Evolutionary conservation across 2,797 vertebrate genomes (phyloP), one percentile per base, ranked within the genome.

Genomic region (Gymnoscopelus microlampas): DNA sequence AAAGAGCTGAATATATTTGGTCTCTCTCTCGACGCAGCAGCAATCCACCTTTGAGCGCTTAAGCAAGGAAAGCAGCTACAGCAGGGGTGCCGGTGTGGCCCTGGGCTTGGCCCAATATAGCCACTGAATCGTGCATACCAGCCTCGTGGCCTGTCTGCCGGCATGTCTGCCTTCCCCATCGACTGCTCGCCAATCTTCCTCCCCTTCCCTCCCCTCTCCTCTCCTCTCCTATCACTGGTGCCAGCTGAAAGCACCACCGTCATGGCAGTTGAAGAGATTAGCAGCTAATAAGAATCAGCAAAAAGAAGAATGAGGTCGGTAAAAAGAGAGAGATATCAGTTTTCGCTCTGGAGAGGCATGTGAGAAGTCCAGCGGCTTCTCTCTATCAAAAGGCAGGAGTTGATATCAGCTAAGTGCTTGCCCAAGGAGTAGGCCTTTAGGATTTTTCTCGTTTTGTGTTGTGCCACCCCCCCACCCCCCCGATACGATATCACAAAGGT

Each of bases 101-200:
- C 60, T 51, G 1, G n/a, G 60, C 70, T 68, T 19, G 19, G 78
- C 84, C 83, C 67, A 49, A 88, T 87, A 79, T 88, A 85, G 81
- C 70, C 58, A n/a, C 60, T 48, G 73, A 80, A 76, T 66, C 49
- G n/a, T 51, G 11, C 68, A 61, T 19, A 13, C 56, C 39, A 19
- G 23, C 53, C 49, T 74, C 65, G 1, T 24, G 60, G 69, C 74
- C 78, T 56, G 66, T 71, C 55, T 58, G 55, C 60, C 53, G 8
- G 51, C 63, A 61, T 50, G 66, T 26, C 50, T 48, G 26, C 63
- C 56, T 39, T 32, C 72, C 32, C 47, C 48, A 50, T 49, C 24
- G 23, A 44, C 60, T 15, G 47, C 53, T 57, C 15, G 35, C 44
- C 58, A 10, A 19, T 62, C 47, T 48, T 50, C 59, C 76, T 63